Conservation (phyloP, 2,888 invertebrate genomes). For the Pseudolycoriella hygida region DNA sequence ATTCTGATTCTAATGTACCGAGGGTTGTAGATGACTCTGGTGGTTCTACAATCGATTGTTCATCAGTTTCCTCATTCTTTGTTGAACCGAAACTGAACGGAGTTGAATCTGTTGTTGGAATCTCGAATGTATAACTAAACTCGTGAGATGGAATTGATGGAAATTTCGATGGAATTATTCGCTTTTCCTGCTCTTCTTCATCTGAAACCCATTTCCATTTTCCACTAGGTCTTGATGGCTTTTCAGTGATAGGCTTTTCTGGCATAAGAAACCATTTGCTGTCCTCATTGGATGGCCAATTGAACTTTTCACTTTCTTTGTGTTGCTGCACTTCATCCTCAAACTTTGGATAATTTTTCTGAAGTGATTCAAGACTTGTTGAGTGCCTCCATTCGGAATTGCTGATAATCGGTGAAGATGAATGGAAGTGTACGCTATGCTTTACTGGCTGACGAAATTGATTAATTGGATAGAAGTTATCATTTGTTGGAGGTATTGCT, state of each 20-base stretch:
- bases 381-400: not conserved
- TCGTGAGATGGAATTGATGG: no score
- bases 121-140: no score
- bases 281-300: not conserved
- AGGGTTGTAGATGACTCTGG: no score
- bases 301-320: not conserved
- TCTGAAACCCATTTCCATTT: constrained; percentile 3
- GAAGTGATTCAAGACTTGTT: not conserved
- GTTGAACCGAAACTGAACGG: no score
- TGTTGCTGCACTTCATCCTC: not conserved
- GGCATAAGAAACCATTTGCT: not conserved
- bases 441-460: not conserved
- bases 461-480: not conserved
- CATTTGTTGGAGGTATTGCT: not conserved
- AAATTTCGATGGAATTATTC: not conserved
- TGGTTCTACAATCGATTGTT: no score
- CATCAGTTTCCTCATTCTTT: no score
- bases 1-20: no score
- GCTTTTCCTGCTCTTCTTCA: not conserved
- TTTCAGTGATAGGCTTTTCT: not conserved
- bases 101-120: no score
- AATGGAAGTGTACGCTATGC: not conserved
- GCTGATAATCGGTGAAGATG: not conserved
- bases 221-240: not conserved
- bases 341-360: not conserved